Conservation (phyloP, 2,113 vertebrate species). For the Tyrannus savana region DNA sequence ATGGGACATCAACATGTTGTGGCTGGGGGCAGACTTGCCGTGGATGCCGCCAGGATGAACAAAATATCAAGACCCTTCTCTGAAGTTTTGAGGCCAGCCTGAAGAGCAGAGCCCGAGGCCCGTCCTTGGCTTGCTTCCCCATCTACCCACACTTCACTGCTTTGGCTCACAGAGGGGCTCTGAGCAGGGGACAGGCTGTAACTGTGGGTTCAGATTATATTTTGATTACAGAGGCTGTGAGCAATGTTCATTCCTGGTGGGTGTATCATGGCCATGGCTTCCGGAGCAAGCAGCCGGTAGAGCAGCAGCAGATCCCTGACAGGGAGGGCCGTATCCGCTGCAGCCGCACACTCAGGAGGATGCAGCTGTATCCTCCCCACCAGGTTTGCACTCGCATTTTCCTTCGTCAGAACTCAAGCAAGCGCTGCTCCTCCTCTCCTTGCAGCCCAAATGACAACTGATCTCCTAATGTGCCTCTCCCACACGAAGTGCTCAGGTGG, state of each 20-base stretch:
- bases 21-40: not conserved
- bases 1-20: not conserved
- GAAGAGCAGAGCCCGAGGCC: not conserved
- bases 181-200: not conserved
- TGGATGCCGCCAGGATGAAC: not conserved
- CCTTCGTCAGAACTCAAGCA: not conserved
- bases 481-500: not conserved
- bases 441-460: not conserved
- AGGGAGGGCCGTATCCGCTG: not conserved
- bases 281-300: conserved; percentile 23
- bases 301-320: conserved; percentile 7
- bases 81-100: not conserved
- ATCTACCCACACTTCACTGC: not conserved
- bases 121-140: not conserved
- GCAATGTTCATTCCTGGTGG: not conserved
- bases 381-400: not conserved
- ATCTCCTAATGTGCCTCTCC: not conserved
- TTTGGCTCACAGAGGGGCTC: not conserved
- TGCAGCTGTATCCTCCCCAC: conserved; percentile 65
- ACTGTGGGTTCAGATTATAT: not conserved
- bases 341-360: not conserved
- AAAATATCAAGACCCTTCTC: not conserved
- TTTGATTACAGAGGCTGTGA: not conserved
- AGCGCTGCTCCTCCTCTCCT: not conserved
- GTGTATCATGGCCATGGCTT: not conserved